Evolutionary conservation across 2,113 vertebrate genomes (phyloP).

Genomic region (Motacilla alba): DNA sequence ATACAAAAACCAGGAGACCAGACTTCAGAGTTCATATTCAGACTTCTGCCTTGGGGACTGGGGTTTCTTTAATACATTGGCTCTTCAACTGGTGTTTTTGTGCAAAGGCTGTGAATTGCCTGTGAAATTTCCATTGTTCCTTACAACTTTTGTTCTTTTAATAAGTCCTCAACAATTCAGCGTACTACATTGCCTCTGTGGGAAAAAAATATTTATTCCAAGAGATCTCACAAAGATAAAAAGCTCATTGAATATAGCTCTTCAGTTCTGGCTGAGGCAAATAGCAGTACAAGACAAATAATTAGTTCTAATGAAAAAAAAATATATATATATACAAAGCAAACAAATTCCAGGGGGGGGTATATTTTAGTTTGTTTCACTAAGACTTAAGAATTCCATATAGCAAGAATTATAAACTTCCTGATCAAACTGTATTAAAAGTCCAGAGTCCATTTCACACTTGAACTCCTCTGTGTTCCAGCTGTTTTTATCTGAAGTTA

Average conservation of each 20-base stretch:
- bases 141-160: background rate
- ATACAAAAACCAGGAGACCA: background rate
- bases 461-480: background rate
- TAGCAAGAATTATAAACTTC: background rate
- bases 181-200: background rate
- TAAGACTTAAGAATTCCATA: background rate
- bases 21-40: background rate
- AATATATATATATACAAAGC: background rate
- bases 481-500: background rate
- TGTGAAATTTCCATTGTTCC: background rate
- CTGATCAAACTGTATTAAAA: background rate
- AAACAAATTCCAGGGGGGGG: background rate
- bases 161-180: background rate
- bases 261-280: background rate
- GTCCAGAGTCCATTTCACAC: background rate
- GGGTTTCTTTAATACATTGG: background rate
- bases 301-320: conserved; percentile 4
- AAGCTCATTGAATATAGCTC: background rate
- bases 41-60: background rate
- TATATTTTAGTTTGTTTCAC: background rate
- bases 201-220: background rate
- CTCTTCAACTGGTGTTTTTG: background rate
- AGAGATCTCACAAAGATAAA: background rate
- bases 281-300: conserved; percentile 21
- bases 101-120: background rate